phyloP scores from a whole-genome alignment of 2,797 vertebrate genomes.

The Triplophysa yarkandensis region DNA sequence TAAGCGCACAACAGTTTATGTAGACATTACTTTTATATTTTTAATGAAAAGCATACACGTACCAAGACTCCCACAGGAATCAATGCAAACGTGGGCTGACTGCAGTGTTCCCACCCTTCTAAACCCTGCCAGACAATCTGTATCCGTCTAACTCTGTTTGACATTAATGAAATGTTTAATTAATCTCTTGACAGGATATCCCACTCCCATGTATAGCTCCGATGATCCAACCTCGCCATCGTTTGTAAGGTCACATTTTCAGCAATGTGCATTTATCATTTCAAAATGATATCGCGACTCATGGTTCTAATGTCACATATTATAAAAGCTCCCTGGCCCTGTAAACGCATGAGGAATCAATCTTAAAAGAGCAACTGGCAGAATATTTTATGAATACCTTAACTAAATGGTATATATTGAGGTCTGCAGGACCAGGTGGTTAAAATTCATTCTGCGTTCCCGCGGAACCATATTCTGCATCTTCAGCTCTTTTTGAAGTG shows the following conservation, averaged over 20 bases:
- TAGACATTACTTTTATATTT: background rate
- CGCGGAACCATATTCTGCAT: slow-evolving; percentile 38
- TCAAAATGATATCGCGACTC: background rate
- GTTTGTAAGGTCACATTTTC: background rate
- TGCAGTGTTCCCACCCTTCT: slow-evolving; percentile 25
- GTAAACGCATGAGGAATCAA: background rate
- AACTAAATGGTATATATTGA: slow-evolving; percentile 31
- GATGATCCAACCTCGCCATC: slow-evolving; percentile 17
- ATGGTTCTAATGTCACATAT: background rate
- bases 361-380: slow-evolving; percentile 21
- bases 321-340: background rate
- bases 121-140: slow-evolving; percentile 43
- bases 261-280: background rate
- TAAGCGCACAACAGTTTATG: no score
- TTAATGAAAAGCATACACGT: background rate
- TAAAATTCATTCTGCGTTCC: slow-evolving; percentile 46
- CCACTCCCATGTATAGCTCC: slow-evolving; percentile 33
- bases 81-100: background rate
- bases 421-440: slow-evolving; percentile 5
- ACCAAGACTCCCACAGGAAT: background rate
- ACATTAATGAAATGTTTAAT: slow-evolving; percentile 75
- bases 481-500: slow-evolving; percentile 47
- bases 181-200: slow-evolving; percentile 62
- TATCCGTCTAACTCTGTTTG: slow-evolving; percentile 66
- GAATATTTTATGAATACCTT: slow-evolving; percentile 41